phyloP scores from a whole-genome alignment of 2,888 invertebrate species.

The Cephus rjabovi region DNA sequence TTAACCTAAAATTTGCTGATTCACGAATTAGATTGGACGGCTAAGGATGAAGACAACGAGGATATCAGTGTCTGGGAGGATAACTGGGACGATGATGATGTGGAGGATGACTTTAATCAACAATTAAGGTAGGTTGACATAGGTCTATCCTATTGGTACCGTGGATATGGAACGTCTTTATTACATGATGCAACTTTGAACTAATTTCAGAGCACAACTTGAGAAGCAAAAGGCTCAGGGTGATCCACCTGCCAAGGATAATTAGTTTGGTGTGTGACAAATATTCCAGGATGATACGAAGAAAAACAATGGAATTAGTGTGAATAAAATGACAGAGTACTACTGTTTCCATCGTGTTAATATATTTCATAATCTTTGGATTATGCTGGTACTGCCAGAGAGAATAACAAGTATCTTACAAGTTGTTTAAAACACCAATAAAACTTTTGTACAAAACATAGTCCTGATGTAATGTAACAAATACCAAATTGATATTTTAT shows the following conservation, averaged over 20 bases:
- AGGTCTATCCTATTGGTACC: not conserved
- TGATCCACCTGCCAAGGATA: constrained; percentile 41
- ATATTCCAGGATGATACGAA: too few species aligned
- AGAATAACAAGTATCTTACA: too few species aligned
- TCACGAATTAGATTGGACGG: constrained; percentile 80
- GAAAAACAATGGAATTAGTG: too few species aligned
- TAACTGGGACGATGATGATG: constrained; percentile 99
- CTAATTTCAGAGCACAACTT: constrained; percentile 74
- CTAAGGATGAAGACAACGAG: constrained; percentile 89
- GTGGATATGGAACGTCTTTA: too few species aligned
- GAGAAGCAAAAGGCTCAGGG: constrained; percentile 71
- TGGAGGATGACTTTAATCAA: constrained; percentile 97
- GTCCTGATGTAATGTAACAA: too few species aligned
- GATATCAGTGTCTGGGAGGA: constrained; percentile 99
- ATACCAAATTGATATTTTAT: too few species aligned
- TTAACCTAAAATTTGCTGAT: constrained; percentile 47
- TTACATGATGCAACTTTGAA: not conserved
- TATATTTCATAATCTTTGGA: constrained; percentile 6
- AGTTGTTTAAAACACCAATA: not conserved
- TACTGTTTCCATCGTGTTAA: not conserved
- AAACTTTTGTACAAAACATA: too few species aligned
- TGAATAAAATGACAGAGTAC: constrained; percentile 7
- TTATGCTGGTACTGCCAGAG: constrained; percentile 3
- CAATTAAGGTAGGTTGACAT: constrained; percentile 80
- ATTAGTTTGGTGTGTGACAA: constrained; percentile 21